These are phyloP conservation scores for Cerastis rubricosa DNA, from an alignment of 2,888 invertebrate genomes.

Conservation along the genomic window DNA sequence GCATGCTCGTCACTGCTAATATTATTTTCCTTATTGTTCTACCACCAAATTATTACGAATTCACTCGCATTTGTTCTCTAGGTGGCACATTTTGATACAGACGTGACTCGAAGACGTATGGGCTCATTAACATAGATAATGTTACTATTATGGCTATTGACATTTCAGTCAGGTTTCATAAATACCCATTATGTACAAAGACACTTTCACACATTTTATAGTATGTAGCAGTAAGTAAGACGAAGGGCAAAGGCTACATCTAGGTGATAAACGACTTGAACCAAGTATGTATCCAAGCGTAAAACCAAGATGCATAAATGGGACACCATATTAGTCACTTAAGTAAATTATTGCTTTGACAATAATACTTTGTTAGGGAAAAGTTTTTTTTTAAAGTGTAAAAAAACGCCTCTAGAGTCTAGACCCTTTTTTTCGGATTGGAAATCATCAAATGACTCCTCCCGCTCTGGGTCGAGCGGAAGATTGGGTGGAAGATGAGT, in stretches of 20 bases:
- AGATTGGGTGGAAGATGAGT: too few species aligned
- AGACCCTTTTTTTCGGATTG: too few species aligned
- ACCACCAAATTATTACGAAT: slow-evolving; percentile 52
- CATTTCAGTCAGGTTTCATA: slow-evolving; percentile 39
- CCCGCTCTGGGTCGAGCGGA: too few species aligned
- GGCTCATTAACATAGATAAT: slow-evolving; percentile 60
- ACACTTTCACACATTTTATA: slow-evolving; percentile 44
- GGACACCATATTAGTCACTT: not conserved
- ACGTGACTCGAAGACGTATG: slow-evolving; percentile 52
- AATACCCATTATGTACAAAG: slow-evolving; percentile 29
- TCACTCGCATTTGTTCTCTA: slow-evolving; percentile 50
- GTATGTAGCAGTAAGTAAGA: not conserved
- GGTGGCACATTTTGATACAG: slow-evolving; percentile 31
- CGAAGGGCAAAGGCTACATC: not conserved
- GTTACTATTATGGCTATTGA: slow-evolving; percentile 17
- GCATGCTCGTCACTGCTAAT: slow-evolving; percentile 41
- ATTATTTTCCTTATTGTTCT: slow-evolving; percentile 61
- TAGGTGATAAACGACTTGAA: not conserved
- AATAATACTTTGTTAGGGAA: not conserved
- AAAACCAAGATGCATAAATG: not conserved
- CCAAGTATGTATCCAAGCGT: not conserved
- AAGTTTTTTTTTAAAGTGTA: not conserved
- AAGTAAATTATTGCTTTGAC: not conserved
- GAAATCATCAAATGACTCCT: too few species aligned
- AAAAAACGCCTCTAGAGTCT: too few species aligned